phyloP scores from a whole-genome alignment of 2,888 invertebrate genomes.

The Crossocerus cetratus region DNA sequence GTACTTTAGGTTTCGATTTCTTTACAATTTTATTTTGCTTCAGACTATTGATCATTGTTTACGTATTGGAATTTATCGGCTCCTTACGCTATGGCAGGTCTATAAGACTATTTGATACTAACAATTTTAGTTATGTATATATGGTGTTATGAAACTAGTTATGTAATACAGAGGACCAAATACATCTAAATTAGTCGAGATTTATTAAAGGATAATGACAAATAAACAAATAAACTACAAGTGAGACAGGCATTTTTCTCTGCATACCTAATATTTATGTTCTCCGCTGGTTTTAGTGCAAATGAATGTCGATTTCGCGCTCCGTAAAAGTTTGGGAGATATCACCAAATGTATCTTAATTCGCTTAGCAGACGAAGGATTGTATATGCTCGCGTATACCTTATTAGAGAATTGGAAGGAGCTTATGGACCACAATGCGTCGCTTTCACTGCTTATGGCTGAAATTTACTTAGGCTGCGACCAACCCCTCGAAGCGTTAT shows the following conservation, averaged over 20 bases:
- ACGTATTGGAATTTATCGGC: not conserved
- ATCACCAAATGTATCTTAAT: conserved; percentile 57
- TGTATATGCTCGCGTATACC: conserved; percentile 64
- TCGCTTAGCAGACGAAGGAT: conserved; percentile 57
- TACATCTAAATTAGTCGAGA: too few relatives aligned
- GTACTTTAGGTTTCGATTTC: not conserved
- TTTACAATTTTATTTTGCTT: conserved; percentile 7
- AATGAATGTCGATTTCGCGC: conserved; percentile 37
- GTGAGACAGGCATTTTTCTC: conserved; percentile 12
- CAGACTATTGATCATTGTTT: conserved; percentile 1
- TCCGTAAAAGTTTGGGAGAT: conserved; percentile 53
- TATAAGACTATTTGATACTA: not conserved
- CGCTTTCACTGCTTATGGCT: conserved; percentile 58
- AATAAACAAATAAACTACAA: not conserved
- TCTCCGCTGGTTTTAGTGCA: conserved; percentile 62
- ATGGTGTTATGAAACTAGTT: too few relatives aligned
- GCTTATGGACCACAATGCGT: conserved; percentile 49
- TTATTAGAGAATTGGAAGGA: conserved; percentile 55
- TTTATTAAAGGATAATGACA: not conserved
- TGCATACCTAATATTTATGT: conserved; percentile 16
- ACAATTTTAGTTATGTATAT: too few relatives aligned
- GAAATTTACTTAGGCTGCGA: conserved; percentile 69
- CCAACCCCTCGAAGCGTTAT: conserved; percentile 62
- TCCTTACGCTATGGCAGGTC: not conserved
- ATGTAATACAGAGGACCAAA: too few relatives aligned